These are phyloP conservation scores for Chunga burmeisteri DNA, from an alignment of 2,113 vertebrate genomes.

Conservation along the genomic window DNA sequence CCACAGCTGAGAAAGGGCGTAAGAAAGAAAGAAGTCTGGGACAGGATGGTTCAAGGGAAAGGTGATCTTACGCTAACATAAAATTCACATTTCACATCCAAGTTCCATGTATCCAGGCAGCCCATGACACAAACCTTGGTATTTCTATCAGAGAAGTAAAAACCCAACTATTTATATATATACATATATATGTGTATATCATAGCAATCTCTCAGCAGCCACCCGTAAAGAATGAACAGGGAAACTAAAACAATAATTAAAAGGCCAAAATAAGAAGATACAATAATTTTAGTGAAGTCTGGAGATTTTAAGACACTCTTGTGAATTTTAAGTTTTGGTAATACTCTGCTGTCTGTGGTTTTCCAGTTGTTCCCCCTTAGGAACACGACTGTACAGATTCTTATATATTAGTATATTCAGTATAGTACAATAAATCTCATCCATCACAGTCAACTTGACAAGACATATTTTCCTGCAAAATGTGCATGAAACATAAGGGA, in stretches of 20 bases:
- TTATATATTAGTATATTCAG: background rate
- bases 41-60: background rate
- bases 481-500: background rate
- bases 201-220: background rate
- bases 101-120: background rate
- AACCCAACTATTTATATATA: rapidly evolving
- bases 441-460: background rate
- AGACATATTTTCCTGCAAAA: background rate
- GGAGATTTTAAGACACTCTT: background rate
- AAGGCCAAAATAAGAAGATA: background rate
- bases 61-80: background rate
- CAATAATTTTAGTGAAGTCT: background rate
- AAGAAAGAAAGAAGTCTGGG: background rate
- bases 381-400: background rate
- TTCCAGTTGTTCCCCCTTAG: background rate
- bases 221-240: background rate
- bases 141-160: background rate
- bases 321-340: background rate
- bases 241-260: background rate
- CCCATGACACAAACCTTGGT: background rate
- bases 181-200: rapidly evolving
- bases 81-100: background rate
- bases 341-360: background rate
- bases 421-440: background rate
- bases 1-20: background rate